These are phyloP conservation scores for Agapornis canus DNA, from an alignment of 2,797 vertebrate species.

Conservation along the genomic window DNA sequence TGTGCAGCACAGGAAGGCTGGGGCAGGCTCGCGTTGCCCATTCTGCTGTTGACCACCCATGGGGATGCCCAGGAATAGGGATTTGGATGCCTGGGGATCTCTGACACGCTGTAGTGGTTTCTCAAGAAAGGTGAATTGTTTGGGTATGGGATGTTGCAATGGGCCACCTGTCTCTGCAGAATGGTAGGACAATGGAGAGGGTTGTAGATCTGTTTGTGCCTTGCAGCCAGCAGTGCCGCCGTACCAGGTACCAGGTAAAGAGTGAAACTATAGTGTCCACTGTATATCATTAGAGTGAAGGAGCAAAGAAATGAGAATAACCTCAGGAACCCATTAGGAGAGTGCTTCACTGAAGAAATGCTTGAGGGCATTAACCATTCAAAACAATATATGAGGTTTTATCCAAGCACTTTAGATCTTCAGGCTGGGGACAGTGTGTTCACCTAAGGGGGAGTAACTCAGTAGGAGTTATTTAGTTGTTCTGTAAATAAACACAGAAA, in stretches of 20 bases:
- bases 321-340: neutral
- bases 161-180: neutral
- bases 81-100: neutral
- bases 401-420: neutral
- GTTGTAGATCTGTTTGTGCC: neutral
- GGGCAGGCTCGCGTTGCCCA: neutral
- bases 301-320: neutral
- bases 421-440: neutral
- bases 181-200: neutral
- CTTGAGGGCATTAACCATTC: neutral
- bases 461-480: neutral
- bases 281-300: neutral
- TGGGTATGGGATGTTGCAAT: neutral
- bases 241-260: neutral
- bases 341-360: neutral
- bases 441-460: neutral
- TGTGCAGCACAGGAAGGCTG: neutral
- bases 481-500: conserved; percentile 1
- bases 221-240: neutral
- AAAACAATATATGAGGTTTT: neutral
- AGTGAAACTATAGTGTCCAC: neutral
- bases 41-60: neutral
- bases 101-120: neutral
- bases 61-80: neutral
- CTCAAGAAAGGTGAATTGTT: neutral